phyloP scores from a whole-genome alignment of 1,140 invertebrate species.

The Achroia grisella region DNA sequence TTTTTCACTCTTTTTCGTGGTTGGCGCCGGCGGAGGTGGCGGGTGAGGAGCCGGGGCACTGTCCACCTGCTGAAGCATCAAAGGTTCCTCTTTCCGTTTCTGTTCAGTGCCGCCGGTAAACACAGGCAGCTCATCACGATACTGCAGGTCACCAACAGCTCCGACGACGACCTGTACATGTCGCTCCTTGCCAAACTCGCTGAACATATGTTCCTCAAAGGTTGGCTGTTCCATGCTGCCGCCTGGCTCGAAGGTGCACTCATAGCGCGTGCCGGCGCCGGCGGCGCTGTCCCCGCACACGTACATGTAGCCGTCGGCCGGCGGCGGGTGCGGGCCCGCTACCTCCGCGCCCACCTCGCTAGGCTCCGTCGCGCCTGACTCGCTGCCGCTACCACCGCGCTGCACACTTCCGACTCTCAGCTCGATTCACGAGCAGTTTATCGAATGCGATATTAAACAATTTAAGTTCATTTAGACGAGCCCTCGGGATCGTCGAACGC shows the following conservation, averaged over 20 bases:
- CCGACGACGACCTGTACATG: constrained; percentile 83
- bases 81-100: constrained; percentile 72
- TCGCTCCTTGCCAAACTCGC: constrained; percentile 80
- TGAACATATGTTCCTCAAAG: constrained; percentile 85
- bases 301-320: constrained; percentile 64
- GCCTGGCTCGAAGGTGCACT: constrained; percentile 50
- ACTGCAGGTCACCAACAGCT: constrained; percentile 72
- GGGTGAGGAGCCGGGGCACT: constrained; percentile 28
- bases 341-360: constrained; percentile 61
- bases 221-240: constrained; percentile 79
- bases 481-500: constrained; percentile 57
- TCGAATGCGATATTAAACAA: constrained; percentile 70
- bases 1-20: constrained; percentile 81
- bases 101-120: constrained; percentile 54
- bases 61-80: constrained; percentile 69
- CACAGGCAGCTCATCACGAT: constrained; percentile 70
- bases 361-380: constrained; percentile 54
- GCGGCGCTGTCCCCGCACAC: constrained; percentile 48
- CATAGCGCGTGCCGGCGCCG: constrained; percentile 44
- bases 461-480: constrained; percentile 66
- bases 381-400: constrained; percentile 24
- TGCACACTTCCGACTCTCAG: constrained; percentile 20
- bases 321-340: constrained; percentile 58
- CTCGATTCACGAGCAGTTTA: constrained; percentile 42
- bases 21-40: constrained; percentile 38